Evolutionary conservation across 2,888 invertebrate species (phyloP), one percentile per base, ranked within the genome.

Genomic region (Chesias legatella): DNA sequence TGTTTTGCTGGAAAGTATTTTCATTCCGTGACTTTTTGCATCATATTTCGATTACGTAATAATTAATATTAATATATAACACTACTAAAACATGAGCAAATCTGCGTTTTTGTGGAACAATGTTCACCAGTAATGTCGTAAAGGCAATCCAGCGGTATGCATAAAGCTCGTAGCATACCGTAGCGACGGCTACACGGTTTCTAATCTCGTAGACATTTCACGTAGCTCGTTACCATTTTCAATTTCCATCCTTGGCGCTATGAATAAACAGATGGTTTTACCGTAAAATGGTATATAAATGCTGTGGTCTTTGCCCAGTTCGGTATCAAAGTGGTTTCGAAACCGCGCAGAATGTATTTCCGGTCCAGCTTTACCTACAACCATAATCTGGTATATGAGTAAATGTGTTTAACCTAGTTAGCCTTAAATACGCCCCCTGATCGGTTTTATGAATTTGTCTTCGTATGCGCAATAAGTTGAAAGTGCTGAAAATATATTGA

Each of bases 271-370:
- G 59, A 39, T 34, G 34, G 53, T 40, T 50, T 42, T 56, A 10
- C 43, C 31, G 20, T 45, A 33, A 24, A 33, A 33, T 28, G 28
- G 10, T 30, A 24, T 1, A 10, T 29, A 29, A 36, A 45, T 5
- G 25, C 30, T 24, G 1, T 24, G 27, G 22, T 10, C 33, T 32
- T 31, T 27, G 33, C 20, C 29, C 22, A 23, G 39, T 20, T 60
- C 53, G 51, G 54, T 69, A 70, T 52, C 71, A 73, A 76, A 78
- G 67, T 73, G 68, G 66, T 75, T 74, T 75, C 63, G 61, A 63
- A 73, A 75, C 73, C 72, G 56, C 73, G 54, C 57, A 63, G 67
- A 68, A 73, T 71, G 67, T 71, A 66, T 71, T 72, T 76, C 73
- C 73, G 63, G 38, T 51, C 51, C 58, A 55, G 24, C 31, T 28